Base-by-base conservation (phyloP, 2,797 vertebrate species). In the Melanotaenia parkinsoni region DNA sequence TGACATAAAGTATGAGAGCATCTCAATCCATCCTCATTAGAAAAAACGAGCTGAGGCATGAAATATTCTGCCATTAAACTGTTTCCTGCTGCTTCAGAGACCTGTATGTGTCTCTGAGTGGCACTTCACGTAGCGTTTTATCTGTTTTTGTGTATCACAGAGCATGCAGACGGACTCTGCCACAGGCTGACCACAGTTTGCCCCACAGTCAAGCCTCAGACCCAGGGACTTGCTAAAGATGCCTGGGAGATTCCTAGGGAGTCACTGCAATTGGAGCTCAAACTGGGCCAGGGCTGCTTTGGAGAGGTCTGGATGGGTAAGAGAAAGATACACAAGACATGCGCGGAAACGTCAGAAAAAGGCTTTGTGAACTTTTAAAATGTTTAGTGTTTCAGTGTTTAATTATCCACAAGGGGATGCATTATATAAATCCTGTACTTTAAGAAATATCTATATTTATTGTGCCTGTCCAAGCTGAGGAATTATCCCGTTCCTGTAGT, bases 301-400 rank as follows among this genome's bases (percentile, higher is more conserved):
- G 97, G 97, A 85, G 97, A 98, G 89, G 97, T 99, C 13, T 99
- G 97, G 97, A 98, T 98, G 96, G 97, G 97, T 99, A 95, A 96
- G 97, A 70, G n/a, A 9, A 4, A 63, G 18, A 58, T 26, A 43
- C 16, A 26, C 11, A 40, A 24, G 22, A 53, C 50, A 24, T 53
- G 22, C 24, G 7, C 4, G 13, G 4, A 54, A 56, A 28, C 26
- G 3, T 56, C 28, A 28, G 26, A 26, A 54, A 18, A 30, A 14
- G 1, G 20, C 24, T 10, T 61, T 61, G 14, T 24, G 32, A 5
- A 24, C 0, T 62, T 35, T 10, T 5, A 45, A 16, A 51, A 58
- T 70, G 56, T 75, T 85, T 70, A 47, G 50, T 50, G n/a, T 72
- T 74, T 9, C 57, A 57, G 11, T 56, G 20, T 30, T 7, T 24